Conservation (phyloP, 64 coral and sea anemone species). For the Dendronephthya gigantea region DNA sequence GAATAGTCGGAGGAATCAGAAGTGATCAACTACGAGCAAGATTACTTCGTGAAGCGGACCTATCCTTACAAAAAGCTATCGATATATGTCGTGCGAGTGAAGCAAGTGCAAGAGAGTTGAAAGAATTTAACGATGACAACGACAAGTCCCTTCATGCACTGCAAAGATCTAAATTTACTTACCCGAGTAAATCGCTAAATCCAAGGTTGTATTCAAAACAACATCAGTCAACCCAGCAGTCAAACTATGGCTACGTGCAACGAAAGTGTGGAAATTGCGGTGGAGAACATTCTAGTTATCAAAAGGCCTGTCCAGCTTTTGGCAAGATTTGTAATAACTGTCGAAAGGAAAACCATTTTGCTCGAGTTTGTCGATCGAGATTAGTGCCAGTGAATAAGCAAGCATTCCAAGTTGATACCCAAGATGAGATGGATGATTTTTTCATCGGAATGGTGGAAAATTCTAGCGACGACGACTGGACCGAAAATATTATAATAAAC, state of each 20-base stretch:
- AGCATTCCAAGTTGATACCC: not conserved
- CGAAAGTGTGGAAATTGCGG: not conserved
- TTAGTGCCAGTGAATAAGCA: not conserved
- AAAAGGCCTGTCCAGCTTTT: not conserved
- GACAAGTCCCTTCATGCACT: not conserved
- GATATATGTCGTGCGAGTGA: not conserved
- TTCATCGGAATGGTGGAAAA: not conserved
- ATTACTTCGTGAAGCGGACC: not conserved
- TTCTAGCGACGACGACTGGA: not conserved
- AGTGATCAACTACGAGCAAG: not conserved
- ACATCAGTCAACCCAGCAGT: too few relatives aligned
- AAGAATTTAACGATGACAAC: not conserved
- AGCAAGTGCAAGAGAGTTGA: not conserved
- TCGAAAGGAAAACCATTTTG: slow-evolving; percentile 7
- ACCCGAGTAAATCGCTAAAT: not conserved
- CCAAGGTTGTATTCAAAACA: not conserved
- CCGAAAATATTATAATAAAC: not conserved
- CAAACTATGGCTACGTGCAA: not conserved
- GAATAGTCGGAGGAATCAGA: not conserved
- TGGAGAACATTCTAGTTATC: not conserved
- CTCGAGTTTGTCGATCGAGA: not conserved
- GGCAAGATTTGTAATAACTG: not conserved
- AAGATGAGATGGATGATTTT: not conserved
- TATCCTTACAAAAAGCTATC: not conserved
- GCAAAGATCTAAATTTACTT: not conserved